Conservation (phyloP, 2,888 invertebrate species). For the Dryococelus australis region DNA sequence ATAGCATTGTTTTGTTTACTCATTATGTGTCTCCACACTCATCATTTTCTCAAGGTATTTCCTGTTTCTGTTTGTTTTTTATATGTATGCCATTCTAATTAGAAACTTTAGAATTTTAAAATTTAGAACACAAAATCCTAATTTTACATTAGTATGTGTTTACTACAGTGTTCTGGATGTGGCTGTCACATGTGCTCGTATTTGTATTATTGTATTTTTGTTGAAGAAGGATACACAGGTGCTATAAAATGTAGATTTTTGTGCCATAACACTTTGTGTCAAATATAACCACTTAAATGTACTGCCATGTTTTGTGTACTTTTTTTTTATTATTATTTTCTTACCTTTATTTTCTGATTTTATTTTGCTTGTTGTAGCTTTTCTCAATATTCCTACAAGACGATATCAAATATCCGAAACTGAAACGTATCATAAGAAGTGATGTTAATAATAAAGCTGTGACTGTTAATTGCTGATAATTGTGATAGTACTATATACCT, state of each 20-base stretch:
- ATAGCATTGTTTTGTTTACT: neutral
- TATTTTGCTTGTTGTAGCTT: conserved; percentile 18
- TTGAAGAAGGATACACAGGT: conserved; percentile 41
- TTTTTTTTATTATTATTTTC: neutral
- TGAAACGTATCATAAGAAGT: conserved; percentile 27
- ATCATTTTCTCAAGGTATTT: neutral
- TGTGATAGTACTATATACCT: conserved; percentile 8
- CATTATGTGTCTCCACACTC: neutral
- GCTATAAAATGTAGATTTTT: conserved; percentile 42
- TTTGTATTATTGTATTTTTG: conserved; percentile 33
- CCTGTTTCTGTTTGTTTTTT: neutral
- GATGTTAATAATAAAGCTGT: neutral
- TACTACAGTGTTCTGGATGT: neutral
- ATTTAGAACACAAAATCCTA: neutral
- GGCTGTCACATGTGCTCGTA: neutral
- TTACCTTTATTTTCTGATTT: neutral
- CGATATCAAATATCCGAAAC: neutral
- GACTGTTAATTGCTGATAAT: conserved; percentile 9
- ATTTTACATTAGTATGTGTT: neutral
- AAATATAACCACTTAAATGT: conserved; percentile 12
- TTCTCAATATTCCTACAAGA: conserved; percentile 7
- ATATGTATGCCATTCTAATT: conserved; percentile 22
- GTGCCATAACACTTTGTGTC: conserved; percentile 42
- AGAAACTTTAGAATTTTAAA: neutral
- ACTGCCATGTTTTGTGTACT: conserved; percentile 31